Evolutionary conservation across 1,140 invertebrate species (phyloP).

Genomic region (Drosophila navojoa): DNA sequence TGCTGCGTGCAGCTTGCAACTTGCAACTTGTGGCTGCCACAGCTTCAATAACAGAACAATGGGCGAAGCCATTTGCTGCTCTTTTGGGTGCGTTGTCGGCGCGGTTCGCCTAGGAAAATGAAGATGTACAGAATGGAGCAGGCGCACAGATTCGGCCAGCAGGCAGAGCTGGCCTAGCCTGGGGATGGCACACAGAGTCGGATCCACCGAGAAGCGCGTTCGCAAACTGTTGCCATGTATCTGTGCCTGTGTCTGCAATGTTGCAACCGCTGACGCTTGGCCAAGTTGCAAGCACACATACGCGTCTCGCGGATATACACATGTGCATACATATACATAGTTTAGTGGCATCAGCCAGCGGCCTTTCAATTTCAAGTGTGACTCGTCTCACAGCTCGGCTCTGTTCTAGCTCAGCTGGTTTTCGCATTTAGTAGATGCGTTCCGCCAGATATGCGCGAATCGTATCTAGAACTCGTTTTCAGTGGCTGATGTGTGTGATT

Average conservation of each 20-base stretch:
- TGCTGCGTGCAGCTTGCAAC: slow-evolving; percentile 31
- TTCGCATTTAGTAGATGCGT: slow-evolving; percentile 63
- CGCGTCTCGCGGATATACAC: background rate
- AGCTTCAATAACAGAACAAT: slow-evolving; percentile 17
- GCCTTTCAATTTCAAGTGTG: slow-evolving; percentile 18
- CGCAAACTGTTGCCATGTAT: background rate
- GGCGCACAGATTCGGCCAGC: slow-evolving; percentile 58
- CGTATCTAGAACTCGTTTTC: slow-evolving; percentile 76
- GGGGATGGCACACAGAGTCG: slow-evolving; percentile 60
- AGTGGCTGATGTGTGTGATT: background rate
- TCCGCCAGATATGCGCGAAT: slow-evolving; percentile 54
- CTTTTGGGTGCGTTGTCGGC: slow-evolving; percentile 2
- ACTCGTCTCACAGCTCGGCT: slow-evolving; percentile 24
- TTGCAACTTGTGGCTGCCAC: slow-evolving; percentile 38
- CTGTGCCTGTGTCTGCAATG: slow-evolving; percentile 39
- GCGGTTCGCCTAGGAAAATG: slow-evolving; percentile 71
- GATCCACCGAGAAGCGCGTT: slow-evolving; percentile 11
- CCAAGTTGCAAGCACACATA: slow-evolving; percentile 7
- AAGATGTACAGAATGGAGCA: slow-evolving; percentile 78
- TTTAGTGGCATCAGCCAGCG: background rate
- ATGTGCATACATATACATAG: background rate
- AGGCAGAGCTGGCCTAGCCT: slow-evolving; percentile 40
- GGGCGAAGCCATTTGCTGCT: slow-evolving; percentile 1
- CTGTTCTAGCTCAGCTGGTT: slow-evolving; percentile 76
- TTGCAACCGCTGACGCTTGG: slow-evolving; percentile 35